These are phyloP conservation scores for Pontoporia blainvillei DNA, from an alignment of 2,113 vertebrate species.

Conservation along the genomic window DNA sequence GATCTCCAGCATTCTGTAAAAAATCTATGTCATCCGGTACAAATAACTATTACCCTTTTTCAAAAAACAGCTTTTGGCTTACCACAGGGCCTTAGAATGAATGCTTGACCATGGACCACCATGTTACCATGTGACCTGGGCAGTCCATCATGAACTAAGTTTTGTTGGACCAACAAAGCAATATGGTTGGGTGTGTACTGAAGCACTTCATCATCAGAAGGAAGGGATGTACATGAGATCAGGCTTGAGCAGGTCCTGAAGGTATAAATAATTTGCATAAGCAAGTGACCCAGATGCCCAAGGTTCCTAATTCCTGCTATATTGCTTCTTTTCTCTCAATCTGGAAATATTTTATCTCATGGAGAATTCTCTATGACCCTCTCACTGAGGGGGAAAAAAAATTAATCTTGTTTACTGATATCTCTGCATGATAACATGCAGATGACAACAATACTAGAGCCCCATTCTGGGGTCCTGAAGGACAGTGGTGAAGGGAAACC, in stretches of 20 bases:
- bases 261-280: background rate
- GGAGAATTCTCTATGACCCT: slow-evolving; percentile 4
- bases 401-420: background rate
- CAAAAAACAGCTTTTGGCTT: slow-evolving; percentile 9
- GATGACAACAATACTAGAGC: background rate
- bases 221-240: background rate
- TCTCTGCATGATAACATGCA: background rate
- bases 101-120: background rate
- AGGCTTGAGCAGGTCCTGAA: background rate
- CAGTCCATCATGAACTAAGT: background rate
- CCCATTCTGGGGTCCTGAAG: background rate
- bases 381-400: background rate
- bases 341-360: background rate
- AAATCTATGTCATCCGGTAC: background rate
- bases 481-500: background rate
- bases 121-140: background rate
- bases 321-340: background rate
- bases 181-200: background rate
- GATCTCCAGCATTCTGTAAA: background rate
- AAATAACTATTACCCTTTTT: background rate
- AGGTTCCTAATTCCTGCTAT: background rate
- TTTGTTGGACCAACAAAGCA: background rate
- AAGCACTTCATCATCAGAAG: background rate
- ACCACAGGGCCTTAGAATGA: background rate
- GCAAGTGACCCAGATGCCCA: background rate